Evolutionary conservation across 2,888 invertebrate genomes (phyloP), one percentile per base, ranked within the genome.

Genomic region (Ormyrus rosae): DNA sequence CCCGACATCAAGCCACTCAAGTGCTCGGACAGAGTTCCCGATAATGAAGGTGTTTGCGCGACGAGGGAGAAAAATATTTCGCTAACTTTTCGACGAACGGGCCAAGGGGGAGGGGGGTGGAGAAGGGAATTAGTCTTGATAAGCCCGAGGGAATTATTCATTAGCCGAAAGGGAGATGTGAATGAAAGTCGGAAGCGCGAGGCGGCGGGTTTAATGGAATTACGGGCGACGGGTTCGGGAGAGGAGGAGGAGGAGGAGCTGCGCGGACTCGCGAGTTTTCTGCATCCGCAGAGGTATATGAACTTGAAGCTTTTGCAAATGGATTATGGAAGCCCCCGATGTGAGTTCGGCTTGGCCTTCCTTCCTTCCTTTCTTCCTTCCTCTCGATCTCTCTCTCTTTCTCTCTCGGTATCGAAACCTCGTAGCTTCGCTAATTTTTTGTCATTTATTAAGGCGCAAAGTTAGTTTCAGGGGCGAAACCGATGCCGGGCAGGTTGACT

Each of bases 291-390:
- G 48, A 34, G 82, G 83, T 82, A 83, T 84, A 86, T 84, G 83
- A 86, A 85, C 85, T 84, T 84, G 82, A 81, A 84, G 84, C 85
- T 86, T 87, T 86, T 83, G 84, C 85, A 84, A 86, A 86, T 85
- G 87, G 88, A 88, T 87, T 87, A 88, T 85, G 86, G 88, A 88
- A 88, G 88, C 88, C 86, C 83, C 73, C 84, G 80, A 68, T 50
- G 74, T 55, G 46, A 60, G 65, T 75, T 86, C 85, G 83, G 83
- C 83, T 83, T 79, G 84, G 83, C 85, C 82, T 84, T 85, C 84
- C 83, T 51, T 50, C 11, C 10, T 69, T 75, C 56, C 50, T 58
- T 50, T 67, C 75, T 65, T 75, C 67, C 73, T 70, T 65, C 69
- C 60, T 51, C 34, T 55, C 78, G 75, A 71, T 82, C 78, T 72